Evolutionary conservation across 2,888 invertebrate genomes (phyloP), one percentile per base, ranked within the genome.

Genomic region (Cryptocheilus praepositus): DNA sequence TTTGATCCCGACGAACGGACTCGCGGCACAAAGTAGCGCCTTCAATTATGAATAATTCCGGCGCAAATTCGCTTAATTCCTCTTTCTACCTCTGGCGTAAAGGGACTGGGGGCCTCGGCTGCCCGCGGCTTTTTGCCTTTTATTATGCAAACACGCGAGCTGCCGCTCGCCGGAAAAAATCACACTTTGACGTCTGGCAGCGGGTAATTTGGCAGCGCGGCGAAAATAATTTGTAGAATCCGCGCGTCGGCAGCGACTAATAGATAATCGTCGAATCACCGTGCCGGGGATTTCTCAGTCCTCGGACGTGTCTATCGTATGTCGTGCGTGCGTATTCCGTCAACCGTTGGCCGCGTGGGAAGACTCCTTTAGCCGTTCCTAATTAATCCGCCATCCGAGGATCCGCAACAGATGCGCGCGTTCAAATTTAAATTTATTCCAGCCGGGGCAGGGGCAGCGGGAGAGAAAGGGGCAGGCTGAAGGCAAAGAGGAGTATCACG

Each of bases 31-130:
- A 83, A 83, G 80, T 80, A 75, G 70, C 77, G 72, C 70, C 70
- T 68, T 71, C 83, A 85, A 86, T 86, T 87, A 86, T 85, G 84
- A 87, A 87, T 86, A 86, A 86, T 85, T 85, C 79, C 65, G 71
- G 79, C 77, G 81, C 79, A 81, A 86, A 86, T 86, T 83, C 76
- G 71, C 82, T 83, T 85, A 84, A 85, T 86, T 86, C 67, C 76
- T 62, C 69, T 36, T 11, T 36, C 36, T 36, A 36, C 11, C 36
- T 36, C 36, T 36, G 36, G 67, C 60, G 64, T 64, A 66, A 59
- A 49, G 19, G 15, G 57, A 21, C 55, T 21, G 52, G 62, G 62
- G 63, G 54, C 28, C 56, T 43, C 49, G 53, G 15, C 22, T 49
- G 52, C 22, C 45, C 21, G 45, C 43, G 51, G 55, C 51, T 52